Evolutionary conservation across 2,113 vertebrate species (phyloP).

Genomic region (Embiotoca jacksoni): DNA sequence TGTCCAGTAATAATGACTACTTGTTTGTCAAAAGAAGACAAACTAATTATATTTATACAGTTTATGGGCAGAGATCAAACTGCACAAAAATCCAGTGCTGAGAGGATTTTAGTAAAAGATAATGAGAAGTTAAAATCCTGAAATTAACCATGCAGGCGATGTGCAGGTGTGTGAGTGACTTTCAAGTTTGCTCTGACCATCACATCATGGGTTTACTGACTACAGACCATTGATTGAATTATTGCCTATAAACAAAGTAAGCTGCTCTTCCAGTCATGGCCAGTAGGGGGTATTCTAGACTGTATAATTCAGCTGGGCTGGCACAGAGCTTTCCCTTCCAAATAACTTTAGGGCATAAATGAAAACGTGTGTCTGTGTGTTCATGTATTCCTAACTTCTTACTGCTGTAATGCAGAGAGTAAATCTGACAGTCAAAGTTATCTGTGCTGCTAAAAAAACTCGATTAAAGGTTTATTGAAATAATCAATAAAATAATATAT

Average conservation of each 20-base stretch:
- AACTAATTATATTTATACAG: no score
- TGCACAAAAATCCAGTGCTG: neutral
- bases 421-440: neutral
- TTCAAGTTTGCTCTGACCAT: neutral
- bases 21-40: no score
- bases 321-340: neutral
- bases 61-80: neutral
- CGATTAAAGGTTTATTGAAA: neutral
- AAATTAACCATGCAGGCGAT: neutral
- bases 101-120: neutral
- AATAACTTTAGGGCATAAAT: constrained; percentile 1
- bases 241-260: neutral
- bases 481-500: neutral
- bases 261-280: constrained; percentile 22
- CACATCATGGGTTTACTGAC: neutral
- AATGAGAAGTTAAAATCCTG: neutral
- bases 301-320: neutral
- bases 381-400: neutral
- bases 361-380: constrained; percentile 2
- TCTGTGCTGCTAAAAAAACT: neutral
- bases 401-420: neutral
- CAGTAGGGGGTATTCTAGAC: constrained; percentile 52
- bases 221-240: neutral
- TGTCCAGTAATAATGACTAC: no score
- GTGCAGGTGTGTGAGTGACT: neutral